A percentile compares a stretch with the other conserved stretches of the same genome.
These are phyloP conservation scores for Hemitrygon akajei DNA, from an alignment of 2,797 vertebrate genomes.

Conservation along the genomic window DNA sequence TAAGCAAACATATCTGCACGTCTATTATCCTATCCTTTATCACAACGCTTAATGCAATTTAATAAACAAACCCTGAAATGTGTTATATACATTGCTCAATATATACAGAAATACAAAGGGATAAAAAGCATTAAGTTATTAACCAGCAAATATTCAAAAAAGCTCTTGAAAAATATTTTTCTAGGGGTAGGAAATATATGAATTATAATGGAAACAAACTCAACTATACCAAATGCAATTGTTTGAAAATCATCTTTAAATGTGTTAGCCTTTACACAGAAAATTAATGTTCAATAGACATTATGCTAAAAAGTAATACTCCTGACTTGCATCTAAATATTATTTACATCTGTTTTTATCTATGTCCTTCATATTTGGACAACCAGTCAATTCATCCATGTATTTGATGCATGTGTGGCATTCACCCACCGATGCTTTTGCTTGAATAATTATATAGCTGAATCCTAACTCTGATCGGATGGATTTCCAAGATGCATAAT, in stretches of 20 bases:
- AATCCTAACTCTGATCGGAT: conserved; percentile 61
- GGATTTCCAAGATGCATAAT: conserved; percentile 78
- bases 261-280: background rate
- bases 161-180: conserved; percentile 10
- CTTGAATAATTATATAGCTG: conserved; percentile 60
- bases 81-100: conserved; percentile 46
- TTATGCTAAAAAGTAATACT: background rate
- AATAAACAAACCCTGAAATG: conserved; percentile 5
- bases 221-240: background rate
- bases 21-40: background rate
- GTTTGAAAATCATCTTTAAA: background rate
- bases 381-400: conserved; percentile 83
- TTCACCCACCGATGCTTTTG: conserved; percentile 62
- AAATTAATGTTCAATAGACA: background rate
- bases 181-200: background rate
- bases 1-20: conserved; percentile 11
- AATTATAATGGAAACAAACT: background rate
- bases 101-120: conserved; percentile 51
- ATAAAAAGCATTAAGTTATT: conserved; percentile 29
- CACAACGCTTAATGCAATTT: conserved; percentile 21
- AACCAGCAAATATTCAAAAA: conserved; percentile 26
- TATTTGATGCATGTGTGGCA: conserved; percentile 66
- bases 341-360: conserved; percentile 53
- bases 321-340: background rate
- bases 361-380: conserved; percentile 74